Evolutionary conservation across 2,888 invertebrate species (phyloP).

Genomic region (Atrina japonica): DNA sequence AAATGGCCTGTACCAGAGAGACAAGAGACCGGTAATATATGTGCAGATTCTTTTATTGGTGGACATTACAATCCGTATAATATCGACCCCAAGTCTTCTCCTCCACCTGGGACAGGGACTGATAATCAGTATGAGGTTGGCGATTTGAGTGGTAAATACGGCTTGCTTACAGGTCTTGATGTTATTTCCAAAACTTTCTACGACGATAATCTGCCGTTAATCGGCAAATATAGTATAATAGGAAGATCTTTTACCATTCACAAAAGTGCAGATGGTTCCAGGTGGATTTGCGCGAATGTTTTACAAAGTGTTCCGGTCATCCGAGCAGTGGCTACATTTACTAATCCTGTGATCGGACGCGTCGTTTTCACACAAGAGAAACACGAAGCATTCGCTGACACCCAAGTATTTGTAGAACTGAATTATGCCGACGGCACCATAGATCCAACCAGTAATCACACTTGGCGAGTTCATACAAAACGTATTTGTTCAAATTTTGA

Average conservation of each 20-base stretch:
- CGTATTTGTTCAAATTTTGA: conserved; percentile 90
- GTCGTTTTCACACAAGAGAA: conserved; percentile 90
- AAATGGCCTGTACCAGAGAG: conserved; percentile 80
- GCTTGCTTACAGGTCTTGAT: conserved; percentile 86
- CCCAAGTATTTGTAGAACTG: conserved; percentile 90
- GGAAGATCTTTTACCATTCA: conserved; percentile 90
- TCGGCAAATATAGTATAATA: conserved; percentile 88
- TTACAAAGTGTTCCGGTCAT: conserved; percentile 81
- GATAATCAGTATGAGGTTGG: conserved; percentile 95
- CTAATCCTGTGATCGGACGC: conserved; percentile 93
- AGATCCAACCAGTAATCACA: conserved; percentile 80
- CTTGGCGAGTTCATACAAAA: conserved; percentile 90
- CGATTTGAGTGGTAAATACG: conserved; percentile 94
- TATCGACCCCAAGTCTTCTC: conserved; percentile 81
- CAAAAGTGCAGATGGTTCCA: conserved; percentile 45
- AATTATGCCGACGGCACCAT: conserved; percentile 90
- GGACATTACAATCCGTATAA: conserved; percentile 88
- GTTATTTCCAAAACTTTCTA: conserved; percentile 83
- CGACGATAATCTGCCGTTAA: conserved; percentile 91
- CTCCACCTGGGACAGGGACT: conserved; percentile 84
- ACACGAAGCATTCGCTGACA: conserved; percentile 89
- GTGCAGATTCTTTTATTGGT: conserved; percentile 84
- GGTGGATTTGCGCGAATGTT: conserved; percentile 82
- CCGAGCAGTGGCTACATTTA: conserved; percentile 90
- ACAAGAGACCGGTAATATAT: conserved; percentile 60